A percentile compares a stretch with the other conserved stretches of the same genome.
These are phyloP conservation scores for Chrosomus eos DNA, from an alignment of 2,797 vertebrate species.

Conservation along the genomic window DNA sequence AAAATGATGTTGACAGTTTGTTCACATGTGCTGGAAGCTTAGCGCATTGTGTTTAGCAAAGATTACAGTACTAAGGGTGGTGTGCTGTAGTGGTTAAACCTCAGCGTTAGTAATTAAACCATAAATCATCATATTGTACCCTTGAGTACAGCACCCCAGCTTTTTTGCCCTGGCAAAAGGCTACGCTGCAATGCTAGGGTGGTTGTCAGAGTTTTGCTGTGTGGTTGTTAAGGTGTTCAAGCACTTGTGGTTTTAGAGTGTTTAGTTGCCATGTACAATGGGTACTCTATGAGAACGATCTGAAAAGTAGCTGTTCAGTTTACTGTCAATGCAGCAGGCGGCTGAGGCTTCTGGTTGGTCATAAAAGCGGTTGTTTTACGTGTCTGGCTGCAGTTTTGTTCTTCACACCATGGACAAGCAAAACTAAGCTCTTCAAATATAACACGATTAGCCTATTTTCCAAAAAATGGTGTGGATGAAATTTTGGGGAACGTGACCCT, in stretches of 20 bases:
- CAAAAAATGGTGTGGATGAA: background rate
- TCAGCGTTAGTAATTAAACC: background rate
- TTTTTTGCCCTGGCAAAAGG: background rate
- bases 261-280: background rate
- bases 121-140: background rate
- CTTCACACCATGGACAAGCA: background rate
- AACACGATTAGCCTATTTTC: background rate
- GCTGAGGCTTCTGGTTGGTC: background rate
- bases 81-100: background rate
- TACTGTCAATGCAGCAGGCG: background rate
- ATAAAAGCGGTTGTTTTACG: background rate
- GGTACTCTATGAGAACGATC: background rate
- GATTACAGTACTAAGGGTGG: background rate
- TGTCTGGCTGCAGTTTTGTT: background rate
- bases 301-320: background rate
- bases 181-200: background rate
- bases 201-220: background rate
- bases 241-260: background rate
- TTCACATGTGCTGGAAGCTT: background rate
- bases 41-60: background rate
- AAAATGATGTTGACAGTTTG: constrained; percentile 13
- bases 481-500: background rate
- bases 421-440: background rate
- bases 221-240: background rate
- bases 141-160: background rate